These are phyloP conservation scores for Scophthalmus maximus DNA, from an alignment of 2,113 vertebrate species.

Conservation along the genomic window DNA sequence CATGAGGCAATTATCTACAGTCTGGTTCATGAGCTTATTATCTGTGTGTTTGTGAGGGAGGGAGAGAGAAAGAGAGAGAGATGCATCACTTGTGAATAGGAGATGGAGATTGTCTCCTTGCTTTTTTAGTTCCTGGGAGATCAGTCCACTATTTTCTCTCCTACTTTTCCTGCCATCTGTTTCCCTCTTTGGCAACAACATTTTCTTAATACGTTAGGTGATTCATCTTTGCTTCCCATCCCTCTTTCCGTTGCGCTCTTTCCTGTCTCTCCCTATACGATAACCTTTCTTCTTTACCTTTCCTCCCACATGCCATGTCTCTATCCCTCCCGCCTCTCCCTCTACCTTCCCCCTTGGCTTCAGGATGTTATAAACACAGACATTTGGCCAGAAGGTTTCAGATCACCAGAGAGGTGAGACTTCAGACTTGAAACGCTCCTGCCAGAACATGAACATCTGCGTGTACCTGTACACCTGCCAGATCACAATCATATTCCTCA, in stretches of 20 bases:
- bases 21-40: slow-evolving; percentile 61
- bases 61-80: neutral
- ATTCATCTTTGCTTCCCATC: neutral
- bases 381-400: slow-evolving; percentile 33
- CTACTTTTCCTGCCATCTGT: slow-evolving; percentile 17
- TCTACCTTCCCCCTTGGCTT: neutral
- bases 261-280: too few species aligned
- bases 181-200: neutral
- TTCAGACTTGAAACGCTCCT: slow-evolving; percentile 29
- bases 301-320: slow-evolving; percentile 11
- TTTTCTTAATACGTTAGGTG: neutral
- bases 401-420: slow-evolving; percentile 39
- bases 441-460: slow-evolving; percentile 45
- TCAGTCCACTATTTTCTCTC: slow-evolving; percentile 5
- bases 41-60: slow-evolving; percentile 23
- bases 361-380: slow-evolving; percentile 40
- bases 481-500: slow-evolving; percentile 37
- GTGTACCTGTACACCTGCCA: slow-evolving; percentile 41
- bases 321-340: neutral
- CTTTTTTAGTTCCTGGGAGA: slow-evolving; percentile 56
- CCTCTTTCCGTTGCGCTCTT: too few species aligned
- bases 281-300: neutral
- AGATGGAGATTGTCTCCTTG: slow-evolving; percentile 28
- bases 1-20: slow-evolving; percentile 58
- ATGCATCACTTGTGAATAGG: slow-evolving; percentile 17